Conservation (phyloP, 2,113 vertebrate genomes). For the Pygoscelis adeliae region DNA sequence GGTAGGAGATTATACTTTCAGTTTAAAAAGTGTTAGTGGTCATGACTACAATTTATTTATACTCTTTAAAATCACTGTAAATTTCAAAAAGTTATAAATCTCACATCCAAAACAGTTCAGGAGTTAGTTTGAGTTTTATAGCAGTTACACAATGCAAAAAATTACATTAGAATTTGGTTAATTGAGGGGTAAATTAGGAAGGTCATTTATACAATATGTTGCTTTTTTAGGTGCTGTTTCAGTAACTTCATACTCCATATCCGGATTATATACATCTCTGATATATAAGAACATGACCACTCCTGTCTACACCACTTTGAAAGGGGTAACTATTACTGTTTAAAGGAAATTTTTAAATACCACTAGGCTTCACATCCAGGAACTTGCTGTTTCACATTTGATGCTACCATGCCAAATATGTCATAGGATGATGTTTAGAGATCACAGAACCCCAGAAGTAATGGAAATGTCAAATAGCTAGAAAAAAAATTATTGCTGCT, state of each 20-base stretch:
- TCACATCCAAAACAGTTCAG: background rate
- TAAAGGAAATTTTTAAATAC: background rate
- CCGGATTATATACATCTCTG: constrained; percentile 90
- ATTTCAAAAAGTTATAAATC: background rate
- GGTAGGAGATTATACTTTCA: background rate
- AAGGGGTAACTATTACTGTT: constrained; percentile 84
- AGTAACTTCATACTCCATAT: constrained; percentile 81
- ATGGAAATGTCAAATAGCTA: constrained; percentile 22
- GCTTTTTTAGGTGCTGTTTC: constrained; percentile 78
- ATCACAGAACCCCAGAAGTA: constrained; percentile 21
- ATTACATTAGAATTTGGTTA: background rate
- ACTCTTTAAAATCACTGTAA: background rate
- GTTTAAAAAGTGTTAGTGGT: background rate
- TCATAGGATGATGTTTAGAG: background rate
- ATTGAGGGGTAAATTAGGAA: background rate
- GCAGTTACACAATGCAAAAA: background rate
- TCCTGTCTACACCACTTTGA: constrained; percentile 91
- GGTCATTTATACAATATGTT: background rate
- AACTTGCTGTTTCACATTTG: constrained; percentile 16
- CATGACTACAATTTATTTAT: background rate
- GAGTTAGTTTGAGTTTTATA: background rate
- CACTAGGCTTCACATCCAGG: background rate
- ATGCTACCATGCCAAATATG: background rate
- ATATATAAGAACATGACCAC: constrained; percentile 92
- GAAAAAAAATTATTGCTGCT: background rate